Evolutionary conservation across 2,113 vertebrate genomes (phyloP).

Genomic region (Meleagris gallopavo): DNA sequence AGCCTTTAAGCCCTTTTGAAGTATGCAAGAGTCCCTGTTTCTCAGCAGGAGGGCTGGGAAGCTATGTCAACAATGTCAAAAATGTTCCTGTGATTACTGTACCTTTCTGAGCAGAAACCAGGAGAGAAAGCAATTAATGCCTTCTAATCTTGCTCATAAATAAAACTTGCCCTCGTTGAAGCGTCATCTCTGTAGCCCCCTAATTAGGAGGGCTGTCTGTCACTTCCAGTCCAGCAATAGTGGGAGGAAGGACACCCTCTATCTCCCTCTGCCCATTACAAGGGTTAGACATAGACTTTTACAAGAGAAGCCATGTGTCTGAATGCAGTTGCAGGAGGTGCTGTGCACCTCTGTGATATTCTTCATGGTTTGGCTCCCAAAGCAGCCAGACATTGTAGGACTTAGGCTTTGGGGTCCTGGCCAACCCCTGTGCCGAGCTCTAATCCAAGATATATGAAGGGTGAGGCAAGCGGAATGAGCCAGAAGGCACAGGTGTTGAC

Average conservation of each 20-base stretch:
- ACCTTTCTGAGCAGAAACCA: slow-evolving; percentile 77
- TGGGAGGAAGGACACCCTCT: background rate
- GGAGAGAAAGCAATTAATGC: slow-evolving; percentile 75
- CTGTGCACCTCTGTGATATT: background rate
- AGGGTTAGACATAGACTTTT: background rate
- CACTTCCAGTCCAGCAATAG: background rate
- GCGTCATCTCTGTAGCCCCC: slow-evolving; percentile 11
- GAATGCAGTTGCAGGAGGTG: background rate
- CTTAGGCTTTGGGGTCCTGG: background rate
- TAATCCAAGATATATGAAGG: slow-evolving; percentile 9
- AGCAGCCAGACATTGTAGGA: background rate
- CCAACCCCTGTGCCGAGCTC: background rate
- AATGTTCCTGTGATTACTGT: slow-evolving; percentile 79
- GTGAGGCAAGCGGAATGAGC: slow-evolving; percentile 35
- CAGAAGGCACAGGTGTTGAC: slow-evolving; percentile 56
- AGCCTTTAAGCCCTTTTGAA: slow-evolving; percentile 79
- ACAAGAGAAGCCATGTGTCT: background rate
- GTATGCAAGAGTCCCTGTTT: slow-evolving; percentile 79
- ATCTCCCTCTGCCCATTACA: background rate
- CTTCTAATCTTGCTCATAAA: slow-evolving; percentile 76
- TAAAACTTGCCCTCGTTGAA: slow-evolving; percentile 64
- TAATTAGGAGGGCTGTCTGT: slow-evolving; percentile 27
- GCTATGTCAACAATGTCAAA: slow-evolving; percentile 77
- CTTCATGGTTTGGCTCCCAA: background rate
- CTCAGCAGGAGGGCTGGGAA: slow-evolving; percentile 79